Conservation (phyloP, 2,113 vertebrate species). For the Telmatochromis sp. region DNA sequence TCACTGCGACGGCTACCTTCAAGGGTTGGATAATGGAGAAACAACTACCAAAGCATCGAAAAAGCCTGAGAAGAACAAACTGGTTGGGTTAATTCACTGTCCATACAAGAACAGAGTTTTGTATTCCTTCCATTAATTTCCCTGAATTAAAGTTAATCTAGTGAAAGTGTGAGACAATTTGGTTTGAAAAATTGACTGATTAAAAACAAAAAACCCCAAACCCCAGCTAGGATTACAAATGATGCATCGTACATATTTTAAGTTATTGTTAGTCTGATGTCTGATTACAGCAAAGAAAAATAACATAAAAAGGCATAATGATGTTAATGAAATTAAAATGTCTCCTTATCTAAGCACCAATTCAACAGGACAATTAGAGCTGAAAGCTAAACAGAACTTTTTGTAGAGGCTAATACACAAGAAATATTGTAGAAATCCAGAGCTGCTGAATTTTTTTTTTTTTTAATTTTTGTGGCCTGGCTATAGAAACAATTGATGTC, state of each 20-base stretch:
- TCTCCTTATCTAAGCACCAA: background rate
- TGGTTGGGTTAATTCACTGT: background rate
- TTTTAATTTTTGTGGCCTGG: background rate
- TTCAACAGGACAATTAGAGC: background rate
- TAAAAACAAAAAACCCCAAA: background rate
- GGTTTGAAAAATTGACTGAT: background rate
- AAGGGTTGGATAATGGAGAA: background rate
- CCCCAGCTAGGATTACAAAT: background rate
- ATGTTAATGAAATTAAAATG: background rate
- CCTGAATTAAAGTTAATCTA: background rate
- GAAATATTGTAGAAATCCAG: background rate
- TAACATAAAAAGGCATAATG: background rate
- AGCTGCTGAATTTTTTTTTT: background rate
- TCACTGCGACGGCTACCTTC: background rate
- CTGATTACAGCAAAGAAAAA: background rate
- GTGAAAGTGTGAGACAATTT: background rate
- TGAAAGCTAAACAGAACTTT: background rate
- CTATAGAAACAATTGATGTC: background rate
- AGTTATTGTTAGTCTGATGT: background rate
- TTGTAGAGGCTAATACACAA: background rate
- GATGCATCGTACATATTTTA: background rate
- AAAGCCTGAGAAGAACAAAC: background rate
- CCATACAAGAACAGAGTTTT: background rate
- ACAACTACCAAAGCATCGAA: background rate
- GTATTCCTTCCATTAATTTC: background rate